Base-by-base conservation (phyloP, 2,113 vertebrate genomes). In the Poeciliopsis occidentalis region DNA sequence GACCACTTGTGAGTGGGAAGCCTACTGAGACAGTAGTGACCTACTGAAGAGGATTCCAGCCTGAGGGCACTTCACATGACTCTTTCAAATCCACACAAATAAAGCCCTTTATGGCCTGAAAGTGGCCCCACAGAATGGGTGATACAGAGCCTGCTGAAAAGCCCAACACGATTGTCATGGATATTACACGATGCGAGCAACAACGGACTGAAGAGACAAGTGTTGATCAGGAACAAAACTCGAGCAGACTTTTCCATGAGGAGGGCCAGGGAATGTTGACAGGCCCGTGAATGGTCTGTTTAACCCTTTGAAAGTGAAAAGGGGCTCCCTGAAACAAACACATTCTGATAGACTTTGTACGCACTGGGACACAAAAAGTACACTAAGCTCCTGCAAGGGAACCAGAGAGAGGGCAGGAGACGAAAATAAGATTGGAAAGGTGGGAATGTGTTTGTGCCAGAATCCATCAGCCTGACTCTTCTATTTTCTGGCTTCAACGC, bases 21-120 rank as follows among this genome's bases (percentile, higher is more conserved):
- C 95, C 96, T 94, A 96, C 97, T 97, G 96, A 98, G 96, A 96
- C 93, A 67, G 72, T 89, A 84, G 94, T 97, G 97, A 98, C 95
- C 96, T 92, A 91, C 95, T 95, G 95, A 95, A 96, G 96, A 96
- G 95, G 96, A 95, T 96, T 97, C 96, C 90, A 94, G 95, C 94
- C 95, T 92, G 94, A 96, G 96, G 95, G 95, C 92, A 95, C 93
- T 96, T 97, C 96, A 97, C 96, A 94, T 94, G 95, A 96, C 95
- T 95, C 96, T 97, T 98, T 98, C 96, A 99, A 97, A 98, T 96
- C 94, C 96, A 96, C 96, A 96, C 95, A 97, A 97, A 98, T 98
- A 97, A 98, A 98, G 96, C 96, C 95, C 95, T 96, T 97, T 95
- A 95, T 95, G 94, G 96, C 96, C 97, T 96, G 95, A 95, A 97